Conservation (phyloP, 2,113 vertebrate species). For the Thermophis baileyi region DNA sequence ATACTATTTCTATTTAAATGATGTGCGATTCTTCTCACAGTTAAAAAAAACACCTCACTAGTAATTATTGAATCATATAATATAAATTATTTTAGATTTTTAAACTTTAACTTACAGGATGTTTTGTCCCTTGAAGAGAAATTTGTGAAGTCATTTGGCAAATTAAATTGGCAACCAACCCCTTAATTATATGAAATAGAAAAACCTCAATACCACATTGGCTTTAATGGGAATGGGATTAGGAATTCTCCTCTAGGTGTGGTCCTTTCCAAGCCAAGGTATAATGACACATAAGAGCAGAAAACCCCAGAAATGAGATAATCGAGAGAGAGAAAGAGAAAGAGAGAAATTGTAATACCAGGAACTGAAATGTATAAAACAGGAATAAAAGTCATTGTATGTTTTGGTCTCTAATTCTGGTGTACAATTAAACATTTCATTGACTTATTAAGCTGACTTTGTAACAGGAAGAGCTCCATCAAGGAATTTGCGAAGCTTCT, state of each 20-base stretch:
- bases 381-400: neutral
- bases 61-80: conserved; percentile 9
- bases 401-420: conserved; percentile 6
- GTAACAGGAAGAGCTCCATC: conserved; percentile 11
- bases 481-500: conserved; percentile 23
- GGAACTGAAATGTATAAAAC: neutral
- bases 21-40: neutral
- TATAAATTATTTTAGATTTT: conserved; percentile 45
- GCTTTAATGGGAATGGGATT: neutral
- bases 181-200: conserved; percentile 48
- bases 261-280: neutral
- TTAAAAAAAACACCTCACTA: neutral
- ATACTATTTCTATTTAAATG: conserved; percentile 1
- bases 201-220: conserved; percentile 31
- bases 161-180: conserved; percentile 15
- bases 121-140: conserved; percentile 40
- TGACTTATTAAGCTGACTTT: conserved; percentile 20
- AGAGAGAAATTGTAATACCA: neutral
- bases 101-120: conserved; percentile 16
- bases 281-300: neutral
- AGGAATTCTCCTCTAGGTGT: neutral
- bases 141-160: conserved; percentile 43
- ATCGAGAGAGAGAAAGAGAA: neutral
- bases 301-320: neutral
- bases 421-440: neutral